These are phyloP conservation scores for Cheilosia variabilis DNA, from an alignment of 2,888 invertebrate genomes.

Conservation along the genomic window DNA sequence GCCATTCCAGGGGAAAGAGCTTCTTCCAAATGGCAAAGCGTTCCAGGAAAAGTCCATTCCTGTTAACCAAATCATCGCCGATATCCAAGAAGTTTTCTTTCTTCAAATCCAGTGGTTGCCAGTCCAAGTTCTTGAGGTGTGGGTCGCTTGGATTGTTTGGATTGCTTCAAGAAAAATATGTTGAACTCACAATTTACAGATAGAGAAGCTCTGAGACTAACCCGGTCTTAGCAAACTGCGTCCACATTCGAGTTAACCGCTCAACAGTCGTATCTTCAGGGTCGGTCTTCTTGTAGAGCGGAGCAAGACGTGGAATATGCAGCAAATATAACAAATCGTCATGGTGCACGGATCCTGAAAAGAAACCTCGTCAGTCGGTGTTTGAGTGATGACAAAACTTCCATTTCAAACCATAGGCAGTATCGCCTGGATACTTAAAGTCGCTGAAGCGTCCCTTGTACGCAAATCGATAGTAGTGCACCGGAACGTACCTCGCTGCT, in stretches of 20 bases:
- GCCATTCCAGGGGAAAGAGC: conserved; percentile 75
- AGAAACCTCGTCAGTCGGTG: background rate
- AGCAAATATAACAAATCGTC: conserved; percentile 84
- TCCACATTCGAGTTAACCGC: conserved; percentile 83
- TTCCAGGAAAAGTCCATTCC: conserved; percentile 72
- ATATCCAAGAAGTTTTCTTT: conserved; percentile 80
- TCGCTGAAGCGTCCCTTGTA: conserved; percentile 87
- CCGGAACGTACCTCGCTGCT: conserved; percentile 85
- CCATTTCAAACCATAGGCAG: conserved; percentile 83
- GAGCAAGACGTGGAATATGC: conserved; percentile 78
- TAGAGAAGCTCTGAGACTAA: background rate
- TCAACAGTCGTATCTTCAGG: conserved; percentile 84
- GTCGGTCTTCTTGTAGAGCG: conserved; percentile 80
- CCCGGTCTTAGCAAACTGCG: conserved; percentile 82
- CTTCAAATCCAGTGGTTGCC: conserved; percentile 78
- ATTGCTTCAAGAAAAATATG: conserved; percentile 58
- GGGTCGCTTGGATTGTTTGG: conserved; percentile 80
- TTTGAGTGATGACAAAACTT: background rate
- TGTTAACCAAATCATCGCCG: conserved; percentile 77
- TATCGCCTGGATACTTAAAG: conserved; percentile 83
- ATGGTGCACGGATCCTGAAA: conserved; percentile 83
- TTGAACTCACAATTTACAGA: too few relatives aligned
- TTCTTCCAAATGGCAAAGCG: conserved; percentile 76
- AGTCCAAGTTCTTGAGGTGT: conserved; percentile 77
- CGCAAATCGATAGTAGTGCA: conserved; percentile 87